Evolutionary conservation across 2,113 vertebrate genomes (phyloP).

Genomic region (Dromiciops gliroides): DNA sequence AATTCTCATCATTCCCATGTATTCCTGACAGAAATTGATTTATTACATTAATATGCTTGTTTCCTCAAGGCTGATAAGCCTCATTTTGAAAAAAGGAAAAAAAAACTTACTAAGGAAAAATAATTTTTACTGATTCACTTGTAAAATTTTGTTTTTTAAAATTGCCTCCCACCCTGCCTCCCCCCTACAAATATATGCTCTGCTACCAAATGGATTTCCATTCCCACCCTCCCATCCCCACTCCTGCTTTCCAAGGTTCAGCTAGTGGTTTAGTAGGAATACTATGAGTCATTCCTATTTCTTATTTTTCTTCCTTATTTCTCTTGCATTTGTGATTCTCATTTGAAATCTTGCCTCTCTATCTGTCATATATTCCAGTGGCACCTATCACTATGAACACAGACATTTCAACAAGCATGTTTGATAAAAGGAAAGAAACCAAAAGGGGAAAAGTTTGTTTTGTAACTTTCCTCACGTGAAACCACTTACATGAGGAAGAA

Average conservation of each 20-base stretch:
- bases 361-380: constrained; percentile 16
- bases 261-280: too few species aligned
- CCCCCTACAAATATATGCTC: not conserved
- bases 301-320: not conserved
- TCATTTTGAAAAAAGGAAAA: not conserved
- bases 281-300: not conserved
- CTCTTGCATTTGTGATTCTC: not conserved
- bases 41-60: constrained; percentile 22
- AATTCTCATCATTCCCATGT: not conserved
- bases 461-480: not conserved
- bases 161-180: not conserved
- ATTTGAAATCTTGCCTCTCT: constrained; percentile 2
- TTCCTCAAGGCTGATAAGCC: constrained; percentile 4
- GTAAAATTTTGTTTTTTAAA: constrained; percentile 38
- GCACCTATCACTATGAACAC: constrained; percentile 21
- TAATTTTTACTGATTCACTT: not conserved
- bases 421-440: constrained; percentile 32
- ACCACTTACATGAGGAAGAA: constrained; percentile 25
- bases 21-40: constrained; percentile 4
- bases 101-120: not conserved
- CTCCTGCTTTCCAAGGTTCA: not conserved
- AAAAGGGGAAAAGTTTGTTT: constrained; percentile 22
- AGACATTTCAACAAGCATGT: not conserved
- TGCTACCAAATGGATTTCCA: not conserved
- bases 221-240: too few species aligned